phyloP scores from a whole-genome alignment of 1,140 invertebrate genomes.

The Cotesia glomerata region DNA sequence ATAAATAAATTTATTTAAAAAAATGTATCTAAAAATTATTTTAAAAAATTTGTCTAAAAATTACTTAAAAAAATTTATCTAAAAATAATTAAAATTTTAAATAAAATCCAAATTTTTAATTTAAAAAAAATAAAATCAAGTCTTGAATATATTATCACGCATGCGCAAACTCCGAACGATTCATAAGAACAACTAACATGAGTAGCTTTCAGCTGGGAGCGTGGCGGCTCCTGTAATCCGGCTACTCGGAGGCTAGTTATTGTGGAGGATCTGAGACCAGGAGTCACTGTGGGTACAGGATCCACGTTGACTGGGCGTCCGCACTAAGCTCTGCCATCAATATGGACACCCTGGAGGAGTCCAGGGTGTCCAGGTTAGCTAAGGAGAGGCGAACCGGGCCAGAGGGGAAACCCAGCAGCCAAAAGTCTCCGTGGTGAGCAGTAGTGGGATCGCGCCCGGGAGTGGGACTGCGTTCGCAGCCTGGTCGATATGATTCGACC shows the following conservation, averaged over 20 bases:
- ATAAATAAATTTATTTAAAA: no score
- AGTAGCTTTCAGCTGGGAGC: slow-evolving; percentile 73
- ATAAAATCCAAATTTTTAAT: no score
- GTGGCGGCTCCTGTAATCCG: slow-evolving; percentile 93
- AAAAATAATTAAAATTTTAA: no score
- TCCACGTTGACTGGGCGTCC: slow-evolving; percentile 83
- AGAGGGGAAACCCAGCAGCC: slow-evolving; percentile 96
- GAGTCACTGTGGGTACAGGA: slow-evolving; percentile 71
- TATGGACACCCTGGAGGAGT: slow-evolving; percentile 86
- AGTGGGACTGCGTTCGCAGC: slow-evolving; percentile 84
- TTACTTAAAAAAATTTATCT: no score
- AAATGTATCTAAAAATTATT: no score
- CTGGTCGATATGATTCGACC: slow-evolving; percentile 86
- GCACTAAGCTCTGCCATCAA: slow-evolving; percentile 89
- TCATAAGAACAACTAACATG: slow-evolving; percentile 36
- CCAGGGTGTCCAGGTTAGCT: slow-evolving; percentile 82
- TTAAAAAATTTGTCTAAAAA: no score
- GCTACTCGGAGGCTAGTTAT: slow-evolving; percentile 86
- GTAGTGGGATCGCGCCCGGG: slow-evolving; percentile 97
- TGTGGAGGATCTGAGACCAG: slow-evolving; percentile 86
- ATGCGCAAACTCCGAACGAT: slow-evolving; percentile 4
- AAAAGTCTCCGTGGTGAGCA: slow-evolving; percentile 95
- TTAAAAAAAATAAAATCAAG: no score
- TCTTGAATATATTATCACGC: no score
- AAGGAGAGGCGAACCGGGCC: slow-evolving; percentile 95